Conservation (phyloP, 1,140 invertebrate species). For the Drosophila nigrodunni region DNA sequence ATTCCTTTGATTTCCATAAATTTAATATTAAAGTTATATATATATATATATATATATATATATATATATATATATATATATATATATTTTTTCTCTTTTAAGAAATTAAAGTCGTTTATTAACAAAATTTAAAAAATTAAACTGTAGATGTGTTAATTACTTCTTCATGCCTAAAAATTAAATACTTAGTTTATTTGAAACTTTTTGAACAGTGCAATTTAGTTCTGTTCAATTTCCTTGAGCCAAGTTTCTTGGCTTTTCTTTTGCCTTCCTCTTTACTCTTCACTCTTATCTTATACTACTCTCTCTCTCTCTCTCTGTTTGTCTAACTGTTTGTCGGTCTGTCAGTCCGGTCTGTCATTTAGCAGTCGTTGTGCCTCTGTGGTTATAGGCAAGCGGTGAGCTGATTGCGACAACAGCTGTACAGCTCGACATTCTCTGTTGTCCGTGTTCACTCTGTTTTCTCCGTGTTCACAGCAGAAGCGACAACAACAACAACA, state of each 20-base stretch:
- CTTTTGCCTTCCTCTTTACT: background rate
- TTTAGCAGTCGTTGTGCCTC: conserved; percentile 13
- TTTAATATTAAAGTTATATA: too few relatives aligned
- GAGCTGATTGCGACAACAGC: conserved; percentile 15
- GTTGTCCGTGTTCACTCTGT: too few relatives aligned
- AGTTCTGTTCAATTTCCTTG: background rate
- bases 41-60: too few relatives aligned
- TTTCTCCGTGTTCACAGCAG: background rate
- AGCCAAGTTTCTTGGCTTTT: background rate
- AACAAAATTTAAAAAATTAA: too few relatives aligned
- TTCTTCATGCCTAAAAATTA: too few relatives aligned
- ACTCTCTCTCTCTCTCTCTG: background rate
- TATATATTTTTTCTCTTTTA: too few relatives aligned
- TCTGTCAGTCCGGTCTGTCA: background rate
- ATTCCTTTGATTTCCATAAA: too few relatives aligned
- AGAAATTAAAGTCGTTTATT: too few relatives aligned
- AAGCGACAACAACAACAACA: conserved; percentile 16
- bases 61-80: too few relatives aligned
- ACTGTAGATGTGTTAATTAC: too few relatives aligned
- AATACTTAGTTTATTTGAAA: too few relatives aligned
- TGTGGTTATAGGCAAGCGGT: conserved; percentile 10
- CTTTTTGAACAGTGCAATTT: background rate
- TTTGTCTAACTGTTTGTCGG: background rate
- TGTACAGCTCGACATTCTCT: conserved; percentile 18
- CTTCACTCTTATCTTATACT: background rate